A percentile compares a stretch with the other conserved stretches of the same genome.
Evolutionary conservation across 2,797 vertebrate genomes (phyloP).

Genomic region (Lagorchestes hirsutus): DNA sequence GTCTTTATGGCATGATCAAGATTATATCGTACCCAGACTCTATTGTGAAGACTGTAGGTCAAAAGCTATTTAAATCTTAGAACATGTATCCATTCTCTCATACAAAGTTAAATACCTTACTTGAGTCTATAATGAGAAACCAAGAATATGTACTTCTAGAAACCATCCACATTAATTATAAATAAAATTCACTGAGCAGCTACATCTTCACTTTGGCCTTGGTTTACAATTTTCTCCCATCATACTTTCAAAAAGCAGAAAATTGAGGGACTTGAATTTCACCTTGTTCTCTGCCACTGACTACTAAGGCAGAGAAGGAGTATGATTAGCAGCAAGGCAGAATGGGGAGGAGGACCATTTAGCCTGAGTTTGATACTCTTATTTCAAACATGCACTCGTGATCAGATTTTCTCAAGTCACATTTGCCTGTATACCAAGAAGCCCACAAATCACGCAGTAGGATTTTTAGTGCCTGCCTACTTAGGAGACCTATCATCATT

Average conservation of each 20-base stretch:
- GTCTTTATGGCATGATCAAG: not conserved
- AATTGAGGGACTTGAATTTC: slow-evolving; percentile 14
- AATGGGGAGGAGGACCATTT: not conserved
- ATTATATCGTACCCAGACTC: not conserved
- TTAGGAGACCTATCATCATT: slow-evolving; percentile 56
- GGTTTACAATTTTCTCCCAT: not conserved
- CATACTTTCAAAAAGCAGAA: not conserved
- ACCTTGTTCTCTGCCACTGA: slow-evolving; percentile 11
- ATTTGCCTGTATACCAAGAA: slow-evolving; percentile 36
- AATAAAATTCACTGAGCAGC: not conserved
- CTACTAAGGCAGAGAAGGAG: not conserved
- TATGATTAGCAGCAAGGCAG: not conserved
- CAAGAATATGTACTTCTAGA: not conserved
- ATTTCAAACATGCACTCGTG: slow-evolving; percentile 19
- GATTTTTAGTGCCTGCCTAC: slow-evolving; percentile 35
- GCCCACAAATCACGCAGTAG: slow-evolving; percentile 49
- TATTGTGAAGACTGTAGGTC: not conserved
- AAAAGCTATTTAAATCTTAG: not conserved
- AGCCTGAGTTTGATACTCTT: slow-evolving; percentile 12
- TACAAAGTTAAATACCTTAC: not conserved
- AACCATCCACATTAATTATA: not conserved
- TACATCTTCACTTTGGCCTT: not conserved
- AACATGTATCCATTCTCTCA: not conserved
- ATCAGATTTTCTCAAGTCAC: slow-evolving; percentile 35
- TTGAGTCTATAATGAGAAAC: not conserved